A percentile compares a stretch with the other conserved stretches of the same genome.
phyloP scores from a whole-genome alignment of 2,113 vertebrate species.

The Heterotis niloticus region DNA sequence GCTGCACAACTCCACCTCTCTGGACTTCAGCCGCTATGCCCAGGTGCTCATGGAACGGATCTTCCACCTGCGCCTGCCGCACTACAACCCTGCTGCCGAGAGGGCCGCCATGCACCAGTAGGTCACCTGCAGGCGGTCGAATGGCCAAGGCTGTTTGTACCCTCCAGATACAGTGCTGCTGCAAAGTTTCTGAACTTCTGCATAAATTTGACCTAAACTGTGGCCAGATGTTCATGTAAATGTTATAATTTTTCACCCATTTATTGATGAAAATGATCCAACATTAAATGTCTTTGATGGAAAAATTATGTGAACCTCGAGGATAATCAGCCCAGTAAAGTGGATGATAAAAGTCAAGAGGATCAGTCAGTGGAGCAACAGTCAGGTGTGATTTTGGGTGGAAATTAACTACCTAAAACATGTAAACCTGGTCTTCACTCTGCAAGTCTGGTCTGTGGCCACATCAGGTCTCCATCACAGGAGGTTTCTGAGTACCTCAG shows the following conservation, averaged over 20 bases:
- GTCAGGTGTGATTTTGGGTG: neutral
- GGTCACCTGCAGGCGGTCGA: conserved; percentile 25
- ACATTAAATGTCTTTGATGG: neutral
- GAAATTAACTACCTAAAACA: neutral
- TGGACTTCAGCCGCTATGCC: conserved; percentile 76
- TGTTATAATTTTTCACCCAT: neutral
- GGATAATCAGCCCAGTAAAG: neutral
- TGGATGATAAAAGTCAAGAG: neutral
- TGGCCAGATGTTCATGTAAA: no score
- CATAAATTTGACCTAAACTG: no score
- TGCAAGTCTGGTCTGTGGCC: no score
- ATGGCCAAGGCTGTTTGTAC: no score
- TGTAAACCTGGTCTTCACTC: neutral
- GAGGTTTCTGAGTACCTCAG: neutral
- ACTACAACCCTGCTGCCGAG: conserved; percentile 55
- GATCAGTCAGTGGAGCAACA: no score
- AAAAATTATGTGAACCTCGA: neutral
- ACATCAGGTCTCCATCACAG: no score
- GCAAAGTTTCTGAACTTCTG: neutral
- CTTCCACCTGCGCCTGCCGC: conserved; percentile 71
- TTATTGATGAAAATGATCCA: neutral
- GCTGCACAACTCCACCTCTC: conserved; percentile 56
- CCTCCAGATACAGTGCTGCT: no score
- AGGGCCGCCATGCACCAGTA: conserved; percentile 72
- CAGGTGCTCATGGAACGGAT: conserved; percentile 78